Percentiles rank a stretch among this genome's conserved stretches.
Evolutionary conservation across 1,140 invertebrate genomes (phyloP).

Genomic region (Trichonephila clavipes): DNA sequence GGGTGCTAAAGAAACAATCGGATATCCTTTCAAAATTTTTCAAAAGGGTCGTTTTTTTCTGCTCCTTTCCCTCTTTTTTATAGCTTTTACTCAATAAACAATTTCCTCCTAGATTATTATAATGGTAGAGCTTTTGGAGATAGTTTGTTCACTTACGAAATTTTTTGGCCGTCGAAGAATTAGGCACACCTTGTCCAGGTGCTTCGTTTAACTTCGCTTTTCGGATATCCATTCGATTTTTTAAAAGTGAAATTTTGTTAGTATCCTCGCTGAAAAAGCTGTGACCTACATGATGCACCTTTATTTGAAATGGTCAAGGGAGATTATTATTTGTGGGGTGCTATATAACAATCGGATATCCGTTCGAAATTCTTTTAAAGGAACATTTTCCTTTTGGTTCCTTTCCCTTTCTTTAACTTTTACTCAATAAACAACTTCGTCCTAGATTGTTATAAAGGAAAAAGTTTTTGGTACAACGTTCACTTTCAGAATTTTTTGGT

Average conservation of each 20-base stretch:
- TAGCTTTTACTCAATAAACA: background rate
- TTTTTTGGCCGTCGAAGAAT: background rate
- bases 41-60: background rate
- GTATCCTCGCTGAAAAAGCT: no score
- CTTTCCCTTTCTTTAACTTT: no score
- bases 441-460: background rate
- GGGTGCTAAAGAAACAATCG: background rate
- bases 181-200: background rate
- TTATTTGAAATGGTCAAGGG: background rate
- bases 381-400: no score
- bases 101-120: background rate
- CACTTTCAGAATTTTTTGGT: background rate
- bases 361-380: background rate
- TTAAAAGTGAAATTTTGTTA: background rate
- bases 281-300: background rate
- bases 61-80: background rate
- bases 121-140: background rate
- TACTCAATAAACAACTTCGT: no score
- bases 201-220: background rate
- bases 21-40: background rate
- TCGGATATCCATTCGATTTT: constrained; percentile 41
- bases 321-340: no score
- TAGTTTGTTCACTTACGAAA: background rate
- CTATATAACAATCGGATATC: background rate
- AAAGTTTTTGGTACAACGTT: background rate